Base-by-base conservation (phyloP, 2,797 vertebrate species). In the Spheniscus humboldti region DNA sequence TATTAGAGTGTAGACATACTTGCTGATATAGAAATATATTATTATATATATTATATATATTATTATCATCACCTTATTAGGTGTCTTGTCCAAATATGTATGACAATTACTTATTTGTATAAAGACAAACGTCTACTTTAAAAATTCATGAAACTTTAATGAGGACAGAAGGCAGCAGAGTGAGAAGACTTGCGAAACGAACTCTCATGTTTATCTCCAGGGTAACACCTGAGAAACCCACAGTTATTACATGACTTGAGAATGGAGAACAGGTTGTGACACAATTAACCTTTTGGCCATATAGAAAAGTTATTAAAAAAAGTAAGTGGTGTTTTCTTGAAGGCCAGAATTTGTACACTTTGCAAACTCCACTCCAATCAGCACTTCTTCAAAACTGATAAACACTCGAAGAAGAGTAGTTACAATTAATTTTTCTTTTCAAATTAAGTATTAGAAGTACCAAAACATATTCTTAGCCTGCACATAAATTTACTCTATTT, bases 51-150 rank as follows among this genome's bases (percentile, higher is more conserved):
- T 41, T 41, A 16, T 41, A 41, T 41, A 41, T 41, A 41, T 41
- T 41, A 41, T 41, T 41, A 41, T 41, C 41, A 41, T 41, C 41
- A 41, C 41, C 41, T 41, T 16, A 41, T 41, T 41, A 79, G 23
- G 9, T 57, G 24, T 56, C 55, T 73, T 94, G 47, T 68, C 56
- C 60, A 94, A 92, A 94, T 95, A 94, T 92, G 92, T 90, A 94
- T 90, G 25, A 59, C 57, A 90, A 92, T 83, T 92, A 83, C 19
- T 67, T 79, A 71, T 67, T 83, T 43, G 9, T n/a, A 90, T 72
- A 78, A 93, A 91, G 82, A 77, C 17, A 75, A 92, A 78, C n/a
- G 79, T 87, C 68, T 83, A 48, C 50, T 81, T 94, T 74, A 79
- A 95, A 82, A 94, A 85, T 31, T 52, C 47, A 64, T 78, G 57